These are phyloP conservation scores for Oscheius sp. DNA, from an alignment of 2,888 invertebrate genomes.

Conservation along the genomic window DNA sequence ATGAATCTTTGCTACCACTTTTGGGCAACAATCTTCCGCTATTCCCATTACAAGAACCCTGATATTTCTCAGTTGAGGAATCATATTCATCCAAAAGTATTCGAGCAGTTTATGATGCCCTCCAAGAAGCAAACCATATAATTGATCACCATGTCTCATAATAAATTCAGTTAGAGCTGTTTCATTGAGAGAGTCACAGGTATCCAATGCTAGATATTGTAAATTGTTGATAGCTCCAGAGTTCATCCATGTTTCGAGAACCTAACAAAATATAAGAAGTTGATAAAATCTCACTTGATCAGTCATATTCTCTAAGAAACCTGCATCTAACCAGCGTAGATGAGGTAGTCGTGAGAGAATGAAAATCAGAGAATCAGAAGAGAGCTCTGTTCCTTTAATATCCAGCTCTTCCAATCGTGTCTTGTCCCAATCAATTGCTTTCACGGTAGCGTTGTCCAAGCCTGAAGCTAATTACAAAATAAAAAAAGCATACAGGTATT, in stretches of 20 bases:
- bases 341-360: slow-evolving; percentile 87
- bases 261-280: slow-evolving; percentile 70
- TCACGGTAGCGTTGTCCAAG: slow-evolving; percentile 88
- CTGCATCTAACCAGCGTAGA: slow-evolving; percentile 88
- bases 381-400: slow-evolving; percentile 89
- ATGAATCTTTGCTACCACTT: slow-evolving; percentile 81
- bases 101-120: slow-evolving; percentile 88
- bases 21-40: slow-evolving; percentile 91
- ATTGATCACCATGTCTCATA: slow-evolving; percentile 85
- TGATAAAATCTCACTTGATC: slow-evolving; percentile 78
- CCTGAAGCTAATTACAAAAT: slow-evolving; percentile 74
- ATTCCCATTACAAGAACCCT: slow-evolving; percentile 98
- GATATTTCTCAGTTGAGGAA: slow-evolving; percentile 88
- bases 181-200: slow-evolving; percentile 93
- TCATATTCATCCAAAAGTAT: slow-evolving; percentile 93
- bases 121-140: slow-evolving; percentile 92
- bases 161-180: slow-evolving; percentile 90
- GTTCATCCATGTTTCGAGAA: slow-evolving; percentile 89
- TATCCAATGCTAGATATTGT: slow-evolving; percentile 88
- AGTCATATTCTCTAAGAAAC: slow-evolving; percentile 95
- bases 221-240: slow-evolving; percentile 81
- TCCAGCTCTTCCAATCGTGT: slow-evolving; percentile 89
- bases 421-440: slow-evolving; percentile 98
- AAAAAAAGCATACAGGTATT: slow-evolving; percentile 82
- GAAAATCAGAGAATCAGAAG: slow-evolving; percentile 89